Evolutionary conservation across 2,797 vertebrate species (phyloP), one percentile per base, ranked within the genome.

Genomic region (Perodicticus potto): DNA sequence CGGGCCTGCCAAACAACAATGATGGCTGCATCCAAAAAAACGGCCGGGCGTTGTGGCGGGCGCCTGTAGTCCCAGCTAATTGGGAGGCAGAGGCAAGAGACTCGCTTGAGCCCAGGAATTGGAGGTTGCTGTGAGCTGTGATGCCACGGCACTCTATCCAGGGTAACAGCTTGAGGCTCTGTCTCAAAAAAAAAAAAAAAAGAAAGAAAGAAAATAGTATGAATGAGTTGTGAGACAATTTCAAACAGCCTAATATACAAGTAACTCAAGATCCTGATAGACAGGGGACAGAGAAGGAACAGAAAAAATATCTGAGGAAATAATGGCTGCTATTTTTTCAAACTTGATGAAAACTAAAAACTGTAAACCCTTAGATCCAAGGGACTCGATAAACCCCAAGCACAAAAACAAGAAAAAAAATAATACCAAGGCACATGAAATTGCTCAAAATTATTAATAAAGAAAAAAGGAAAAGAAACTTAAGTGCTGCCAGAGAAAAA

Each of bases 211-310:
- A 63, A 83, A 92, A 74, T 3, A 49, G 10, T 7, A 14, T 22
- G 17, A 19, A 0, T 40, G 72, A 49, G 23, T 27, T 63, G 13
- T 20, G 61, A 55, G 37, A 14, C 16, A 4, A 55, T 69, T 77
- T 63, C n/a, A 37, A 83, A 67, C 19, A 76, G 27, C 25, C 40
- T 53, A 37, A 40, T 11, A 19, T 0, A 20, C 8, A 59, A 63
- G 17, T 45, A 8, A 53, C 3, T 2, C 7, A 49, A 43, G 65
- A 59, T 14, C 29, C n/a, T 27, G 3, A 45, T n/a, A 19, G 4
- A 23, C 1, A 5, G 14, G 5, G 10, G 2, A 7, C 1, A 7
- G 43, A 69, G 4, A 3, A 0, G 34, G 2, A 0, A 14, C 13
- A 76, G 34, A 81, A 32, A 25, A 78, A 55, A 55, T 10, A 76